Base-by-base conservation (phyloP, 2,113 vertebrate species). In the Gobiocypris rarus region DNA sequence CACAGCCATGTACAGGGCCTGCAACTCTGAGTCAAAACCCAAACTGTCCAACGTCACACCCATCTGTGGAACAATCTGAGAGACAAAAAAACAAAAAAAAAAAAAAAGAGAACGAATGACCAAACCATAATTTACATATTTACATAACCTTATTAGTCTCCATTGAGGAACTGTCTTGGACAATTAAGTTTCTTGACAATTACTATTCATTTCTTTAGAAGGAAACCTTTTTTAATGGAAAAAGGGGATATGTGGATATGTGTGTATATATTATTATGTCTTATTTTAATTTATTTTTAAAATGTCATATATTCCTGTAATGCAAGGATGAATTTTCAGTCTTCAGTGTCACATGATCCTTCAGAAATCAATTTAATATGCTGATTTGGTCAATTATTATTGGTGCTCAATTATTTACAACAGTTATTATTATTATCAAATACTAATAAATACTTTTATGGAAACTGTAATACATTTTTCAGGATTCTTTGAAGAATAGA, bases 41-140 rank as follows among this genome's bases (percentile, higher is more conserved):
- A 87, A 81, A 65, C 81, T 17, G 24, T 85, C 81, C 14, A 80
- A 61, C n/a, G 50, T 71, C 14, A 81, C 69, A 9, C 75, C 75
- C 13, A 92, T 86, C 86, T 83, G 83, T 45, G 93, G 90, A 61
- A 93, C 86, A 73, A 82, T 50, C 94, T 94, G 86, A 69, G 15
- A 61, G 38, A 80, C 34, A 24, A 4, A n/a, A 61, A 81, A 45
- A 10, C 15, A 19, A 31, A 34, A 3, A 34, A 34, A 34, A 34
- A 34, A 34, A 34, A 34, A 34, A 34, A 54, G 52, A 82, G 69
- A 58, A 11, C 31, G 14, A 50, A 54, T 31, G 14, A 79, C 24
- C 54, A 24, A 41, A n/a, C 17, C 31, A 78, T 31, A n/a, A n/a
- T n/a, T n/a, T n/a, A n/a, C n/a, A n/a, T n/a, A n/a, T n/a, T n/a